Percentiles rank a stretch among this genome's conserved stretches.
Conservation (phyloP, 2,797 vertebrate genomes). For the Neopelma chrysocephalum region DNA sequence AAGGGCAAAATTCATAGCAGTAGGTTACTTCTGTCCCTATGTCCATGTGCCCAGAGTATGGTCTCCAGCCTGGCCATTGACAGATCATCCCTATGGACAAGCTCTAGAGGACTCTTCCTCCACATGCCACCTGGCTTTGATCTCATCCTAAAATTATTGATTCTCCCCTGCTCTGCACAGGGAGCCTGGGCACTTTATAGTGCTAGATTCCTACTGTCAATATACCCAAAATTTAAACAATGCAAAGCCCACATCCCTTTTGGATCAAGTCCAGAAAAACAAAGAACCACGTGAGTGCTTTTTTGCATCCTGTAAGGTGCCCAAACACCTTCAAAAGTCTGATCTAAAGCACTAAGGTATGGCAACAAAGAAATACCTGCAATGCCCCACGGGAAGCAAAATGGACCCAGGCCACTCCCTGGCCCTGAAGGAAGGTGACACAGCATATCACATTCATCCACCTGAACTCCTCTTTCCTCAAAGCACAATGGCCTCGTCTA, state of each 20-base stretch:
- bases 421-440: neutral
- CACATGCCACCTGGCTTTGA: neutral
- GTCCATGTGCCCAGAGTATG: fast-evolving
- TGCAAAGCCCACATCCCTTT: slow-evolving; percentile 18
- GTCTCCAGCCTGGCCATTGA: neutral
- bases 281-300: neutral
- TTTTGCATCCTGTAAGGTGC: neutral
- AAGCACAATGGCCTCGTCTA: neutral
- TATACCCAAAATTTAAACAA: neutral
- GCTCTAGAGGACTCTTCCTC: neutral
- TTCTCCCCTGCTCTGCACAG: neutral
- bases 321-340: neutral
- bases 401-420: neutral
- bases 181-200: neutral
- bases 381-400: neutral
- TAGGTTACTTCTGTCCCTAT: no score
- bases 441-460: fast-evolving
- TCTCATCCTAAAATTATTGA: neutral
- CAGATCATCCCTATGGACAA: neutral
- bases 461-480: neutral
- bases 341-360: neutral
- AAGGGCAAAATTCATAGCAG: neutral
- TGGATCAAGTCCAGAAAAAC: slow-evolving; percentile 30
- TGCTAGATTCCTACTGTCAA: neutral
- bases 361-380: neutral